phyloP scores from a whole-genome alignment of 2,797 vertebrate species.

The Mus caroli region DNA sequence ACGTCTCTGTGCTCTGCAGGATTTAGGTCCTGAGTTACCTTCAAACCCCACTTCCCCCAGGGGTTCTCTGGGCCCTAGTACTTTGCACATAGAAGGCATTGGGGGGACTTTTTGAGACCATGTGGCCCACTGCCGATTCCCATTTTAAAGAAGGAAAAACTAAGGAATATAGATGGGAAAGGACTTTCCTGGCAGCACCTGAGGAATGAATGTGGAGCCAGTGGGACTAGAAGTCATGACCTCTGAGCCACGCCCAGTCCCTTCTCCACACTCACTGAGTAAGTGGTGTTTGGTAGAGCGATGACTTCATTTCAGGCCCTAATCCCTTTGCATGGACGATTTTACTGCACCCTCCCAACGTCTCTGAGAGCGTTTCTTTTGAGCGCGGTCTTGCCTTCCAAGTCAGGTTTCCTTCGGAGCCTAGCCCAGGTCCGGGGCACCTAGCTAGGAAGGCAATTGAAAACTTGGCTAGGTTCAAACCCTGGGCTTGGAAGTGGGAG shows the following conservation, averaged over 20 bases:
- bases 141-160: constrained; percentile 58
- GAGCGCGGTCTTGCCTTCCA: constrained; percentile 49
- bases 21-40: constrained; percentile 13
- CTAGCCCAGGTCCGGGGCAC: neutral
- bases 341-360: constrained; percentile 54
- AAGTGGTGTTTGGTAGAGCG: constrained; percentile 56
- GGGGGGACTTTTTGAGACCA: constrained; percentile 40
- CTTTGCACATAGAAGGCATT: neutral
- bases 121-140: neutral
- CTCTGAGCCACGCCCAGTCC: constrained; percentile 10
- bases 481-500: neutral
- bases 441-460: neutral
- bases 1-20: neutral
- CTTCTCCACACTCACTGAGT: constrained; percentile 41
- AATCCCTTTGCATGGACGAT: constrained; percentile 57
- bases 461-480: constrained; percentile 42
- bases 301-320: constrained; percentile 52
- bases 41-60: neutral
- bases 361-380: neutral
- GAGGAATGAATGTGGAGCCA: constrained; percentile 37
- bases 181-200: constrained; percentile 20
- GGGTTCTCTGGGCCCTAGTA: constrained; percentile 9
- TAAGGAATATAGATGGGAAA: constrained; percentile 6
- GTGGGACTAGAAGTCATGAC: neutral
- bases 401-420: constrained; percentile 9